A percentile compares a stretch with the other conserved stretches of the same genome.
Evolutionary conservation across 2,888 invertebrate species (phyloP).

Genomic region (Cremastinae sp.): DNA sequence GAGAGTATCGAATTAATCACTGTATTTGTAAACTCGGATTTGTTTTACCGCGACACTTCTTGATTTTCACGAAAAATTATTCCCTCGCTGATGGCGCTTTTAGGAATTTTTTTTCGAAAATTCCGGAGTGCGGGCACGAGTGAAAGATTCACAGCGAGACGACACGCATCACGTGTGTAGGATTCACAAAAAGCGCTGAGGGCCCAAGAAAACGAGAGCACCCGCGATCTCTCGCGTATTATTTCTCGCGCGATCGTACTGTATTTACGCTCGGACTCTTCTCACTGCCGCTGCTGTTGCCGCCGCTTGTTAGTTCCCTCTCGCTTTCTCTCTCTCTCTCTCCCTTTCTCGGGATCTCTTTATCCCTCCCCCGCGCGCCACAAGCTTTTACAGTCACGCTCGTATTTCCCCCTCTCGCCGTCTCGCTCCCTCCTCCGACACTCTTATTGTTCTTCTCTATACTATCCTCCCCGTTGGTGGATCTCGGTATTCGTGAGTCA

Average conservation of each 20-base stretch:
- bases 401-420: conserved; percentile 59
- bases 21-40: no score
- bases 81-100: no score
- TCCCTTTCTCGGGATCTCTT: conserved; percentile 63
- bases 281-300: conserved; percentile 38
- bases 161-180: conserved; percentile 62
- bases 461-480: conserved; percentile 35
- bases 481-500: conserved; percentile 33
- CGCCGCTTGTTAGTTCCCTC: conserved; percentile 47
- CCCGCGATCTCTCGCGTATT: conserved; percentile 60
- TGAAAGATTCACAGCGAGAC: conserved; percentile 1
- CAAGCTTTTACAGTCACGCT: conserved; percentile 53
- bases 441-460: conserved; percentile 41
- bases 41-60: no score
- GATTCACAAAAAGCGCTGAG: conserved; percentile 39
- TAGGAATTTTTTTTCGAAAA: no score
- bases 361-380: conserved; percentile 60
- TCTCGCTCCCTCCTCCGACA: conserved; percentile 48
- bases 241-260: conserved; percentile 57
- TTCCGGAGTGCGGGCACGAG: neutral
- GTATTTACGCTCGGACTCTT: conserved; percentile 58
- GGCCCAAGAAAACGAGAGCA: conserved; percentile 36
- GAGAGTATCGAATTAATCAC: no score
- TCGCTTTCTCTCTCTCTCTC: conserved; percentile 53
- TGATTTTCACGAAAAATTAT: no score